Evolutionary conservation across 2,113 vertebrate species (phyloP).

Genomic region (Pyrgilauda ruficollis): DNA sequence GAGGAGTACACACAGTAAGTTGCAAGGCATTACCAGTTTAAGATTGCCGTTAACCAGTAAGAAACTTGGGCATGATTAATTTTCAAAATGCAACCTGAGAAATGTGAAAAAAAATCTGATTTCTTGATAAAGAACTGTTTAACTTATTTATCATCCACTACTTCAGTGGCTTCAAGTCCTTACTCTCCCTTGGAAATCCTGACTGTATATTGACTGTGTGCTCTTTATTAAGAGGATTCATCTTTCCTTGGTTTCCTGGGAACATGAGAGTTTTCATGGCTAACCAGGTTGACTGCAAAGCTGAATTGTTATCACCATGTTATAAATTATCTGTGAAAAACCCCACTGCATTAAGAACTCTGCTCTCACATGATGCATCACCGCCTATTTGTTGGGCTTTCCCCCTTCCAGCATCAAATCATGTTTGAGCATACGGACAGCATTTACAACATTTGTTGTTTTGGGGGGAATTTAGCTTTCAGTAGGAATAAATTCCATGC

Average conservation of each 20-base stretch:
- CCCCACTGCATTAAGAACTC: neutral
- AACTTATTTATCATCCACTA: neutral
- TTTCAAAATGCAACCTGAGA: neutral
- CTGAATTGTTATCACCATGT: neutral
- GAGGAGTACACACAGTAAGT: neutral
- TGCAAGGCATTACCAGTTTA: neutral
- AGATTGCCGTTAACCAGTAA: neutral
- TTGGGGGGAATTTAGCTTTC: neutral
- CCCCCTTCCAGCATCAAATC: neutral
- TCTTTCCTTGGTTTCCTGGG: neutral
- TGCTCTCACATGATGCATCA: neutral
- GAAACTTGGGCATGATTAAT: neutral
- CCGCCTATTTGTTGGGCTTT: neutral
- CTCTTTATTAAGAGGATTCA: neutral
- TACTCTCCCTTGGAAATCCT: neutral
- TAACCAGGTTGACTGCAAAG: neutral
- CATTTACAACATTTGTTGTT: neutral
- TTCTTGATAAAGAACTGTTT: neutral
- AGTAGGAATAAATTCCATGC: neutral
- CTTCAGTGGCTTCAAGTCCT: neutral
- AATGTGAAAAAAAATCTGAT: neutral
- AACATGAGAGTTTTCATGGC: neutral
- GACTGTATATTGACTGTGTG: neutral
- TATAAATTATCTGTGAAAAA: neutral
- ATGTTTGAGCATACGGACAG: neutral